Percentiles rank a stretch among this genome's conserved stretches.
phyloP scores from a whole-genome alignment of 2,888 invertebrate species.

The Schizaphis graminum region DNA sequence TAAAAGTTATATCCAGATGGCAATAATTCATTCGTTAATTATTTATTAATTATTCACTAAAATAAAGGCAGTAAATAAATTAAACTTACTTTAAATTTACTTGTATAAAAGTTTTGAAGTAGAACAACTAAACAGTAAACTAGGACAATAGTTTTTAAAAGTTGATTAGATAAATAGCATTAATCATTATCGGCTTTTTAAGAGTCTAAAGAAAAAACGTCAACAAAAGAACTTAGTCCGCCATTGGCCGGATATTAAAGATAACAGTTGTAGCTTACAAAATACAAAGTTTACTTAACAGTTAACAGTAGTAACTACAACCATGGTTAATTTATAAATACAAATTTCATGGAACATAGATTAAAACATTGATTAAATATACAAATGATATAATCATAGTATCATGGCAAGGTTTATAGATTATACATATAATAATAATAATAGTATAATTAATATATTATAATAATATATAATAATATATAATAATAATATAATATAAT shows the following conservation, averaged over 20 bases:
- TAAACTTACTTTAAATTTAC: background rate
- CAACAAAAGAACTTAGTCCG: constrained; percentile 59
- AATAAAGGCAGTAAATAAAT: background rate
- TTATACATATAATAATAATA: too few species aligned
- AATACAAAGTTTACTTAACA: constrained; percentile 24
- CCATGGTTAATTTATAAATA: background rate
- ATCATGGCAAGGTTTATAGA: too few species aligned
- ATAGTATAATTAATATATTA: too few species aligned
- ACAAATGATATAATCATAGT: background rate
- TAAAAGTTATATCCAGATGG: constrained; percentile 13
- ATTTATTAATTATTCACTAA: background rate
- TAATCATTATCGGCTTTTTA: constrained; percentile 65
- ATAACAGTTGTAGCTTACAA: constrained; percentile 59
- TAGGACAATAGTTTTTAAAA: constrained; percentile 59
- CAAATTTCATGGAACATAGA: constrained; percentile 34
- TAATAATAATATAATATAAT: too few species aligned
- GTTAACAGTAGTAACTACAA: background rate
- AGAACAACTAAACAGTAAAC: background rate
- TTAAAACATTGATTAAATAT: too few species aligned
- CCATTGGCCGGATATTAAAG: constrained; percentile 63
- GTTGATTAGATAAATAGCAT: constrained; percentile 63
- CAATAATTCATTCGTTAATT: background rate
- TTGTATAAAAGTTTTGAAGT: constrained; percentile 16
- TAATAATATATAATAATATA: too few species aligned
- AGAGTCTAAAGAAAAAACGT: constrained; percentile 59